phyloP scores from a whole-genome alignment of 2,797 vertebrate species.

The Sebastes diploproa region DNA sequence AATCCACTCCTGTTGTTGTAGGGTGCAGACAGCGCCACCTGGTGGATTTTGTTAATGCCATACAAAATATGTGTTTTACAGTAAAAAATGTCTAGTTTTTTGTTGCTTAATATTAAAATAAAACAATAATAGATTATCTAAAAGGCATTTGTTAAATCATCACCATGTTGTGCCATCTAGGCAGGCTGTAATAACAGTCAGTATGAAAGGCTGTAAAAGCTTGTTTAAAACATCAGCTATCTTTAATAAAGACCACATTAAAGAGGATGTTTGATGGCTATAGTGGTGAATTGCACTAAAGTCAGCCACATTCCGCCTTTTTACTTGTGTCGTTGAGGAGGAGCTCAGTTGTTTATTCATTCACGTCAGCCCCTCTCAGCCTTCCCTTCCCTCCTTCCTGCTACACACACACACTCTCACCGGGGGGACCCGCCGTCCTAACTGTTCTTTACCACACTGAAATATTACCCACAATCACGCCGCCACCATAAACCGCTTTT shows the following conservation, averaged over 20 bases:
- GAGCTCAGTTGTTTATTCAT: constrained; percentile 85
- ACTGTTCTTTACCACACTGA: constrained; percentile 58
- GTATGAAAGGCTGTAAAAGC: not conserved
- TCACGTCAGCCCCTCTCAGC: constrained; percentile 83
- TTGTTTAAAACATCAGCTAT: not conserved
- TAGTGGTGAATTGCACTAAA: constrained; percentile 16
- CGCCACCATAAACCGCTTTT: constrained; percentile 84
- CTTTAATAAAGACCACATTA: accelerated
- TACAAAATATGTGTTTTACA: constrained; percentile 5
- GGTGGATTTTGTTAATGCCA: constrained; percentile 18
- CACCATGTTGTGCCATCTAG: not conserved
- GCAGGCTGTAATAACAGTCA: not conserved
- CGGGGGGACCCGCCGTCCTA: constrained; percentile 74
- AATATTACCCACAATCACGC: constrained; percentile 65
- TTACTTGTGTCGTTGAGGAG: constrained; percentile 78
- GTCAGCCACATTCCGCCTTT: constrained; percentile 57
- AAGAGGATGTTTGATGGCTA: not conserved
- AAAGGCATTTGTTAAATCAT: not conserved
- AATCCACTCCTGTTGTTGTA: not conserved
- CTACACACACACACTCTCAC: constrained; percentile 70
- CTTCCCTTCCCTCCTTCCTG: constrained; percentile 82
- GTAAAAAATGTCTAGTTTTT: not conserved
- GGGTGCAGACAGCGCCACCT: constrained; percentile 44
- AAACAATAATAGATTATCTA: not conserved
- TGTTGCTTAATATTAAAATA: not conserved